A percentile compares a stretch with the other conserved stretches of the same genome.
Evolutionary conservation across 2,888 invertebrate genomes (phyloP).

Genomic region (Drosophila putrida): DNA sequence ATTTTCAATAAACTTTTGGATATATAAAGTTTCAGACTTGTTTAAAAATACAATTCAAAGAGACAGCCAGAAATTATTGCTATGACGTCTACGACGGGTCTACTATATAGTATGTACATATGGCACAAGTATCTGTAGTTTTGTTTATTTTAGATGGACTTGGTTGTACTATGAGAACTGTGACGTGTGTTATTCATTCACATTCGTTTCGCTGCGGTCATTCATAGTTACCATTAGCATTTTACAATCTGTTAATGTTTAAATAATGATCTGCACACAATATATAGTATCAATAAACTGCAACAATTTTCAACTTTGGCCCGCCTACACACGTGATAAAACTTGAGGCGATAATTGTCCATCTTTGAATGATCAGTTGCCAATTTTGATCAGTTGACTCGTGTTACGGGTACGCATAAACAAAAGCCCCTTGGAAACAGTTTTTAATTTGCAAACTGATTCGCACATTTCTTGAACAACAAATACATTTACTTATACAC

Average conservation of each 20-base stretch:
- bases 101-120: neutral
- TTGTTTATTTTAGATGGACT: constrained; percentile 23
- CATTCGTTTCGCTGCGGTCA: constrained; percentile 31
- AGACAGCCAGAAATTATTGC: constrained; percentile 27
- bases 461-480: constrained; percentile 37
- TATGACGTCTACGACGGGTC: constrained; percentile 25
- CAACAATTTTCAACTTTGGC: constrained; percentile 39
- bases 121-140: constrained; percentile 3
- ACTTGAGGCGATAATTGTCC: constrained; percentile 56
- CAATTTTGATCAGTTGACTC: constrained; percentile 63
- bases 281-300: constrained; percentile 16
- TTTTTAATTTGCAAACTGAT: constrained; percentile 6
- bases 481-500: constrained; percentile 25
- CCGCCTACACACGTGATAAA: constrained; percentile 60
- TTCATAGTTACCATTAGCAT: constrained; percentile 40
- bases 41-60: constrained; percentile 33
- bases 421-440: constrained; percentile 22
- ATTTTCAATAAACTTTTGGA: constrained; percentile 40
- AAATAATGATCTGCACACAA: constrained; percentile 40
- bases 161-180: constrained; percentile 26
- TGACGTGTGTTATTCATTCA: constrained; percentile 44
- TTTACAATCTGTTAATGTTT: constrained; percentile 47
- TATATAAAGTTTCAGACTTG: constrained; percentile 24
- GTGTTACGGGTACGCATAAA: constrained; percentile 52
- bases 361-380: too few species aligned